These are phyloP conservation scores for Gymnocephalus cernua DNA, from an alignment of 2,113 vertebrate species.

Conservation along the genomic window DNA sequence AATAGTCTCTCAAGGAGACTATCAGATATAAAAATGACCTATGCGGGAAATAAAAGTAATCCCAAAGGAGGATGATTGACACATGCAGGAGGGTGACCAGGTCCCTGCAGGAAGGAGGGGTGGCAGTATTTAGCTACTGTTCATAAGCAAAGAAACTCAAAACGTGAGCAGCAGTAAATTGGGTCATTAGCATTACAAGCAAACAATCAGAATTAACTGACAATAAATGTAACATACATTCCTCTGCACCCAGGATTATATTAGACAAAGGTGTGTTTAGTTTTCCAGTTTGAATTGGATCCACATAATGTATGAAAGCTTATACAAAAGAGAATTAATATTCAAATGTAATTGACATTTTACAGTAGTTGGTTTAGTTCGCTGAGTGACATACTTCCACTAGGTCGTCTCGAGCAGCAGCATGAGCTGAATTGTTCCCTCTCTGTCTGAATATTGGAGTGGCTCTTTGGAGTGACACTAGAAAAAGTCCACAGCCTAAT, in stretches of 20 bases:
- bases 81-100: conserved; percentile 24
- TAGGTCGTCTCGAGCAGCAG: not conserved
- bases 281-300: not conserved
- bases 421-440: conserved; percentile 33
- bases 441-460: conserved; percentile 33
- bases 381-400: not conserved
- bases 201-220: conserved; percentile 27
- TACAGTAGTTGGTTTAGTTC: not conserved
- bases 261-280: not conserved
- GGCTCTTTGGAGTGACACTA: conserved; percentile 44
- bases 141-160: not conserved
- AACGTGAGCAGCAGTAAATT: conserved; percentile 17
- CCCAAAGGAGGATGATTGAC: conserved; percentile 26
- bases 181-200: not conserved
- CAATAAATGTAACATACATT: conserved; percentile 4
- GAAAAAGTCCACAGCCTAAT: conserved; percentile 73
- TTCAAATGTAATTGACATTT: not conserved
- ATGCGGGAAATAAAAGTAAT: conserved; percentile 58
- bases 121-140: not conserved
- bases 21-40: conserved; percentile 65
- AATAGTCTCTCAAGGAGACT: conserved; percentile 72
- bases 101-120: conserved; percentile 5
- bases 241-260: not conserved
- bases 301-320: not conserved
- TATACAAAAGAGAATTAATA: not conserved